phyloP scores from a whole-genome alignment of 2,797 vertebrate species.

The Amazona ochrocephala region DNA sequence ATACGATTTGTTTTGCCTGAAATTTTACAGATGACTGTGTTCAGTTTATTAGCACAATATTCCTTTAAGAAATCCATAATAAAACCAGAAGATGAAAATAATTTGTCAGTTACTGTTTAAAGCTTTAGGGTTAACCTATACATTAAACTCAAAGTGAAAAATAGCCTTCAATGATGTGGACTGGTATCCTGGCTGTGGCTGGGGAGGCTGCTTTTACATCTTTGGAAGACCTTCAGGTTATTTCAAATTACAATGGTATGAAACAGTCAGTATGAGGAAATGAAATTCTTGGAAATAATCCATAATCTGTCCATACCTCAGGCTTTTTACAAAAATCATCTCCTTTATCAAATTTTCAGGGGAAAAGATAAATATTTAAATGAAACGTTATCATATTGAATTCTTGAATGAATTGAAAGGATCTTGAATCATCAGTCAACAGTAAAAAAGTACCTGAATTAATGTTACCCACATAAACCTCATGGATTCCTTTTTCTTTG shows the following conservation, averaged over 20 bases:
- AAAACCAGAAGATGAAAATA: not conserved
- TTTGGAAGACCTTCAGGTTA: not conserved
- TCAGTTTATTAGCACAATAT: not conserved
- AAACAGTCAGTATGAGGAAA: not conserved
- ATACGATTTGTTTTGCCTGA: not conserved
- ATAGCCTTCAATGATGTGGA: fast-evolving
- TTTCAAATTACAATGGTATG: not conserved
- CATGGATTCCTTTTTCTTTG: not conserved
- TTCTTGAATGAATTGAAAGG: not conserved
- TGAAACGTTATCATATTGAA: not conserved
- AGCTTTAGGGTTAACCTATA: not conserved
- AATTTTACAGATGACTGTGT: conserved; percentile 6
- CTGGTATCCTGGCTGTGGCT: not conserved
- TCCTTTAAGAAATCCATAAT: conserved; percentile 13
- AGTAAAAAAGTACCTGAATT: not conserved
- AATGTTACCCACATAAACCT: not conserved
- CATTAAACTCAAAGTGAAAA: not conserved
- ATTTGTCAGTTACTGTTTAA: not conserved
- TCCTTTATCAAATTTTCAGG: not conserved
- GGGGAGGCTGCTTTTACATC: not conserved
- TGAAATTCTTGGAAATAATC: not conserved
- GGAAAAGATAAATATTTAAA: not conserved
- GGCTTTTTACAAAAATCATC: not conserved
- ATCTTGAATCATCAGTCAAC: not conserved
- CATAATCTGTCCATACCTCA: not conserved